Base-by-base conservation (phyloP, 2,888 invertebrate species). In the Hemithea aestivaria region DNA sequence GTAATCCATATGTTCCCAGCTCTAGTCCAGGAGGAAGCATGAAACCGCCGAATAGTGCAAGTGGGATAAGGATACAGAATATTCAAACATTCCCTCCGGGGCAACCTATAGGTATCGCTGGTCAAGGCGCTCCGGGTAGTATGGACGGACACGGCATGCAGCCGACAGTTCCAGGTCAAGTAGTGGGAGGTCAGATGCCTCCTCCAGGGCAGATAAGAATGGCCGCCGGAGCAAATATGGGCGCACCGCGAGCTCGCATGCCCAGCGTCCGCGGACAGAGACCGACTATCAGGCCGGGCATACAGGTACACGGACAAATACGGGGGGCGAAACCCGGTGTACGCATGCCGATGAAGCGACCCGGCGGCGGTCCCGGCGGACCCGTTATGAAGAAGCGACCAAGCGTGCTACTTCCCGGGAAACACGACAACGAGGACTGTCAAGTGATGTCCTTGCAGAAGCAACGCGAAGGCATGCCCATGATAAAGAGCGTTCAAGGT, bases 401-500 rank as follows among this genome's bases (percentile, higher is more conserved):
- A 45, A 92, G 92, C 53, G 88, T 93, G 60, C 62, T 93, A 11
- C 74, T 93, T 2, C 92, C 92, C 0, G 91, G 91, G 33, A 90
- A 91, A 62, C 91, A 93, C 44, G 92, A 92, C 52, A 92, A 92
- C 53, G 91, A 92, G 24, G 93, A 93, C 58, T 93, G 93, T 61
- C 92, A 93, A 59, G 91, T 93, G 7, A 92, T 93, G 70, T 90
- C 92, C 1, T 90, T 93, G 77, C 93, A 93, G 63, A 92, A 92
- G 45, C 90, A 93, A 53, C 90, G 91, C 27, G 92, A 92, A 0
- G 92, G 92, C 0, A 65, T 93, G 40, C 94, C 93, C 0, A 88
- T 93, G 62, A 94, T 94, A 41, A 91, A 92, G 44, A 93, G 91
- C 61, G 92, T 94, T 20, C 92, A 93, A 76, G 92, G 93, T 45